These are phyloP conservation scores for Serilophus lunatus DNA, from an alignment of 2,113 vertebrate species.

Conservation along the genomic window DNA sequence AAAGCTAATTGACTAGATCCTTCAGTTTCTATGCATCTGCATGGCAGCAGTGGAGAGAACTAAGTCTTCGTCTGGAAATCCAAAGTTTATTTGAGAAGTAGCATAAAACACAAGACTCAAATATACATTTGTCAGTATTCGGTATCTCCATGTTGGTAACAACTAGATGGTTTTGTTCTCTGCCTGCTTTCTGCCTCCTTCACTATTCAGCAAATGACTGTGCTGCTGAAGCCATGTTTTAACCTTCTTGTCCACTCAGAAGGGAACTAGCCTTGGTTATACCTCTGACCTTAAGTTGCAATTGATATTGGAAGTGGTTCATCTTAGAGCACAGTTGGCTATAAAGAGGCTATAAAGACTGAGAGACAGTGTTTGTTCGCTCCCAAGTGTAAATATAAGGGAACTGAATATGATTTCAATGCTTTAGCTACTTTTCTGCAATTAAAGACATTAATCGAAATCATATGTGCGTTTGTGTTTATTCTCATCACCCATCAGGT, in stretches of 20 bases:
- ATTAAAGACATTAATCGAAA: background rate
- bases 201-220: background rate
- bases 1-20: background rate
- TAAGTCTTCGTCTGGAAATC: background rate
- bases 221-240: background rate
- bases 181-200: background rate
- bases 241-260: background rate
- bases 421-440: background rate
- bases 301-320: fast-evolving
- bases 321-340: background rate
- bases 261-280: background rate
- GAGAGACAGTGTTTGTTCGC: background rate
- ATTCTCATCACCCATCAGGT: background rate
- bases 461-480: background rate
- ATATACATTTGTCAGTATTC: background rate
- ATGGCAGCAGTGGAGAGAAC: background rate
- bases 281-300: background rate
- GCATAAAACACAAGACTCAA: background rate
- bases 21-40: background rate
- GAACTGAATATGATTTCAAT: background rate
- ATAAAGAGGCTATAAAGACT: background rate
- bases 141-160: background rate
- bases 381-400: background rate
- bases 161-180: background rate
- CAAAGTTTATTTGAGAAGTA: background rate